phyloP scores from a whole-genome alignment of 2,888 invertebrate species.

The Drosophila percnosoma region DNA sequence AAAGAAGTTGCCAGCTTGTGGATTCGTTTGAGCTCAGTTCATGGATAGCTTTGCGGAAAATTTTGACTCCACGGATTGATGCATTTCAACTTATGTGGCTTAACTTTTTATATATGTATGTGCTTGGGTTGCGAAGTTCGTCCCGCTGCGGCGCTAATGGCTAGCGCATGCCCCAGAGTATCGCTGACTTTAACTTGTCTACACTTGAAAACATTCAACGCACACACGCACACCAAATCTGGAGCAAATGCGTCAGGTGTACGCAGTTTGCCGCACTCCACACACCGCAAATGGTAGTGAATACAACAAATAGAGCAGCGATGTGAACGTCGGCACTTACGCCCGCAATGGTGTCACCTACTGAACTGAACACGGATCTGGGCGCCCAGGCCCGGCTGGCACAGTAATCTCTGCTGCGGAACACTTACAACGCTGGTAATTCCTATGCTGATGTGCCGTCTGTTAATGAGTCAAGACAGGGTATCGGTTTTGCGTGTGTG shows the following conservation, averaged over 20 bases:
- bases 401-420: constrained; percentile 69
- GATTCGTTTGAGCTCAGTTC: constrained; percentile 28
- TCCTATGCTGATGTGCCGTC: constrained; percentile 24
- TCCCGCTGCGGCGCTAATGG: constrained; percentile 34
- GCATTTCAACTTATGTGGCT: constrained; percentile 31
- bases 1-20: constrained; percentile 37
- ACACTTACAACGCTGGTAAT: constrained; percentile 44
- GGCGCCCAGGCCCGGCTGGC: constrained; percentile 39
- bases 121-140: constrained; percentile 15
- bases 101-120: constrained; percentile 38
- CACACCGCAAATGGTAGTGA: background rate
- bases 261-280: constrained; percentile 45
- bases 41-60: constrained; percentile 24
- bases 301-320: constrained; percentile 67
- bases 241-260: constrained; percentile 79
- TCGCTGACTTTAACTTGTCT: constrained; percentile 52
- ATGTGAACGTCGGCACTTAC: constrained; percentile 47
- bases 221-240: constrained; percentile 51
- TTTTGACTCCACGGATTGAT: constrained; percentile 9
- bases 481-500: constrained; percentile 3
- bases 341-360: constrained; percentile 75
- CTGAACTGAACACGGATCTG: constrained; percentile 58
- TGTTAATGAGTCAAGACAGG: constrained; percentile 74
- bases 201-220: constrained; percentile 22
- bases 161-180: constrained; percentile 33